Evolutionary conservation across 2,113 vertebrate genomes (phyloP).

Genomic region (Aix galericulata): DNA sequence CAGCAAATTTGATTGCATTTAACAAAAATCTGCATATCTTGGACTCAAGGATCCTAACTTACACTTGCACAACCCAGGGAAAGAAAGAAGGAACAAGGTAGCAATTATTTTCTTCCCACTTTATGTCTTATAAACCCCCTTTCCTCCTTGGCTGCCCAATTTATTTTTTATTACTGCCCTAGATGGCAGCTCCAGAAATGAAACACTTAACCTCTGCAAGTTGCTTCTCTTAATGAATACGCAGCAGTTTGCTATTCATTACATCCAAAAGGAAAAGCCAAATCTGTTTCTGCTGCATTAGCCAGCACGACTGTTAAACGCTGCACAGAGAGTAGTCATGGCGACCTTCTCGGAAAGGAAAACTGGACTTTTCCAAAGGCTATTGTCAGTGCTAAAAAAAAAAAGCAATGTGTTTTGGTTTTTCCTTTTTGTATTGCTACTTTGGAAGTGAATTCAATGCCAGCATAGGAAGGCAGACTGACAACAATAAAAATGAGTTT

Average conservation of each 20-base stretch:
- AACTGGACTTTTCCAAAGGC: neutral
- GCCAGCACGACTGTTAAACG: slow-evolving; percentile 18
- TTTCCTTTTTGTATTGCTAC: neutral
- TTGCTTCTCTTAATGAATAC: slow-evolving; percentile 37
- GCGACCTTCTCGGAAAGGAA: neutral
- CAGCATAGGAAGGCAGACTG: neutral
- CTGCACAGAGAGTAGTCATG: slow-evolving; percentile 18
- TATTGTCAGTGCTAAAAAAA: neutral
- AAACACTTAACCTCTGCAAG: slow-evolving; percentile 62
- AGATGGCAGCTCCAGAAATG: slow-evolving; percentile 20
- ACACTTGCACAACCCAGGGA: neutral
- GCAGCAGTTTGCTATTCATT: slow-evolving; percentile 28
- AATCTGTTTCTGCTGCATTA: slow-evolving; percentile 43
- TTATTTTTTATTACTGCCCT: slow-evolving; percentile 31
- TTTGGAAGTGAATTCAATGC: neutral
- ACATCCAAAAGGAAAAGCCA: slow-evolving; percentile 24
- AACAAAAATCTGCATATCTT: neutral
- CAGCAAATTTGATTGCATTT: neutral
- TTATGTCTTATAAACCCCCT: neutral
- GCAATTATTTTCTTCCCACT: slow-evolving; percentile 18
- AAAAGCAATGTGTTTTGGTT: neutral
- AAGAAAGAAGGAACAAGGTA: neutral
- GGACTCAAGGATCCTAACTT: neutral
- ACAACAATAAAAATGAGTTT: neutral
- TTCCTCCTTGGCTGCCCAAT: slow-evolving; percentile 36